A percentile compares a stretch with the other conserved stretches of the same genome.
Evolutionary conservation across 2,113 vertebrate genomes (phyloP).

Genomic region (Argyrosomus japonicus): DNA sequence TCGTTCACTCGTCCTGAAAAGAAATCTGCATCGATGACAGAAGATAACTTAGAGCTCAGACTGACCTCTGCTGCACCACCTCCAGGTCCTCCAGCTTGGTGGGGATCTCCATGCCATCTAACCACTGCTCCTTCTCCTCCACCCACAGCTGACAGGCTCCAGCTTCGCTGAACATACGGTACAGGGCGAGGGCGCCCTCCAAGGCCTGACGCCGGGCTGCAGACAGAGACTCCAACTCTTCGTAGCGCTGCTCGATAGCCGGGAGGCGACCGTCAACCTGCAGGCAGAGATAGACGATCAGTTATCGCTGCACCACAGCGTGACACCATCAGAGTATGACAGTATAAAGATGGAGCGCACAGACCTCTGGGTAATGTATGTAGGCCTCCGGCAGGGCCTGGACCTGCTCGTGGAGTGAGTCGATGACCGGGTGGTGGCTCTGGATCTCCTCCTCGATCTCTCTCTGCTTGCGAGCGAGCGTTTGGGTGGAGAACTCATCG

Average conservation of each 20-base stretch:
- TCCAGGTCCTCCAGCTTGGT: conserved; percentile 95
- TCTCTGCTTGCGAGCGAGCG: conserved; percentile 90
- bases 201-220: conserved; percentile 86
- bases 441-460: conserved; percentile 93
- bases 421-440: conserved; percentile 88
- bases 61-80: conserved; percentile 94
- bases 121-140: conserved; percentile 95
- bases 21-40: not conserved
- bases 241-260: conserved; percentile 88
- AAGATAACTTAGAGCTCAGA: too few relatives aligned
- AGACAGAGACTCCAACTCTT: conserved; percentile 86
- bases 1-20: conserved; percentile 3
- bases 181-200: conserved; percentile 89
- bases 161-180: conserved; percentile 95
- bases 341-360: conserved; percentile 33
- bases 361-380: conserved; percentile 76
- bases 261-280: conserved; percentile 86
- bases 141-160: conserved; percentile 95
- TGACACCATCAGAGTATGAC: conserved; percentile 8
- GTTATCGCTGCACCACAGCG: conserved; percentile 5
- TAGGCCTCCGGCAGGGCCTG: conserved; percentile 78
- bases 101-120: conserved; percentile 89
- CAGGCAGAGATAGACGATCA: conserved; percentile 25
- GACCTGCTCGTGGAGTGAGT: conserved; percentile 89
- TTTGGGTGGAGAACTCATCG: conserved; percentile 93